Evolutionary conservation across 2,888 invertebrate species (phyloP).

Genomic region (Mythimna impura): DNA sequence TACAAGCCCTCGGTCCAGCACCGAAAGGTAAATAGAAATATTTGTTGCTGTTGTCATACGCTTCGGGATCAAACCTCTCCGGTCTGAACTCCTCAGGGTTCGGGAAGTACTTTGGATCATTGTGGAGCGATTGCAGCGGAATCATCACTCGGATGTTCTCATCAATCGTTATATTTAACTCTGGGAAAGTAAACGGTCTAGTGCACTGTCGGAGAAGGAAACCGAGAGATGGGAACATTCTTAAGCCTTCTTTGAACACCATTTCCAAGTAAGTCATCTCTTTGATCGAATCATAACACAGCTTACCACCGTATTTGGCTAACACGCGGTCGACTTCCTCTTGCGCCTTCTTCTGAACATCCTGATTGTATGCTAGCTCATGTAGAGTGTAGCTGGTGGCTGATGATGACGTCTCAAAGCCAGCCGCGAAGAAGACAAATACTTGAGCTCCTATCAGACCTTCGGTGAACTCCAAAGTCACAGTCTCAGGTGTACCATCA

Average conservation of each 20-base stretch:
- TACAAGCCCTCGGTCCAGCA: slow-evolving; percentile 63
- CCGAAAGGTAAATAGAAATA: slow-evolving; percentile 64
- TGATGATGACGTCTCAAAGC: slow-evolving; percentile 81
- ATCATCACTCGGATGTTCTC: slow-evolving; percentile 37
- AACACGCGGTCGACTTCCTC: slow-evolving; percentile 74
- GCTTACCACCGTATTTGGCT: slow-evolving; percentile 65
- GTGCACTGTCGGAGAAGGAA: slow-evolving; percentile 66
- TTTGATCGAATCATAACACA: slow-evolving; percentile 71
- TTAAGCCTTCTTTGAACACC: slow-evolving; percentile 69
- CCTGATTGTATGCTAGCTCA: slow-evolving; percentile 76
- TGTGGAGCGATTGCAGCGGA: slow-evolving; percentile 59
- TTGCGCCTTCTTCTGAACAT: slow-evolving; percentile 73
- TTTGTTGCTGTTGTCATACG: slow-evolving; percentile 49
- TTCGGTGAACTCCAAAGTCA: slow-evolving; percentile 66
- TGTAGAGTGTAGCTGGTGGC: slow-evolving; percentile 76
- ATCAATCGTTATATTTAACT: slow-evolving; percentile 54
- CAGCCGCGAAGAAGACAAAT: slow-evolving; percentile 77
- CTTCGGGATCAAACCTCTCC: slow-evolving; percentile 63
- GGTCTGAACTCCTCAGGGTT: slow-evolving; percentile 63
- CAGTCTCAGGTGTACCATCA: slow-evolving; percentile 66
- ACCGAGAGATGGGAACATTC: slow-evolving; percentile 70
- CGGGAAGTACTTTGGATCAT: slow-evolving; percentile 60
- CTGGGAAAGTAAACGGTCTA: slow-evolving; percentile 57
- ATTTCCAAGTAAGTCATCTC: slow-evolving; percentile 72
- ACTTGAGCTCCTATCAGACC: slow-evolving; percentile 69